Evolutionary conservation across 1,140 invertebrate species (phyloP).

Genomic region (Plectus sambesii): DNA sequence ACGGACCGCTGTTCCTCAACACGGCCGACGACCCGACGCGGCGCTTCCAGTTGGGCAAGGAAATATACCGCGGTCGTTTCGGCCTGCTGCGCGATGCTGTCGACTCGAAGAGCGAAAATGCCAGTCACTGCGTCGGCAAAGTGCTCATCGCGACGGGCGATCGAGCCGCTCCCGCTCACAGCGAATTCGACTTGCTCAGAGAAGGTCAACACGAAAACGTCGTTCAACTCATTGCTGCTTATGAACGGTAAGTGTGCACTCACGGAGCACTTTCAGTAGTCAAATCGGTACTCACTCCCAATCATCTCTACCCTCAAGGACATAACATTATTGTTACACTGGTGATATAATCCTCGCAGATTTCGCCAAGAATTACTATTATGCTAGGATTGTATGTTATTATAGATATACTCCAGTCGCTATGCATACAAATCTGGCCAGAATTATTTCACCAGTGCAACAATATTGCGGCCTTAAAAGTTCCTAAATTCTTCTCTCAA

Average conservation of each 20-base stretch:
- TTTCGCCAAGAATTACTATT: too few species aligned
- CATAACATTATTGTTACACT: too few species aligned
- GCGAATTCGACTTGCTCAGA: conserved; percentile 34
- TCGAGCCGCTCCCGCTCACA: conserved; percentile 1
- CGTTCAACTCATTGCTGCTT: conserved; percentile 36
- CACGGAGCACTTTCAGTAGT: conserved; percentile 4
- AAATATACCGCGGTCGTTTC: conserved; percentile 40
- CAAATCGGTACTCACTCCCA: conserved; percentile 14
- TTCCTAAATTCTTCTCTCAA: too few species aligned
- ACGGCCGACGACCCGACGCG: conserved; percentile 26
- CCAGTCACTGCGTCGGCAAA: conserved; percentile 27
- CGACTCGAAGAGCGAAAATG: conserved; percentile 32
- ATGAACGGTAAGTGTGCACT: conserved; percentile 21
- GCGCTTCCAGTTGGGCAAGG: conserved; percentile 34
- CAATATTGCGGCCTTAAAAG: too few species aligned
- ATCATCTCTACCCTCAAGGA: conserved; percentile 10
- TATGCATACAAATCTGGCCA: too few species aligned
- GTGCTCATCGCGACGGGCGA: conserved; percentile 22
- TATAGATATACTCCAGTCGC: too few species aligned
- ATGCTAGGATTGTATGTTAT: too few species aligned
- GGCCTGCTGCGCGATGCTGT: conserved; percentile 37
- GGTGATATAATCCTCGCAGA: too few species aligned
- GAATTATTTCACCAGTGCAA: too few species aligned
- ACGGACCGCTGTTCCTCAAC: conserved; percentile 2
- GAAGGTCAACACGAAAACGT: conserved; percentile 42